Conservation (phyloP, 2,113 vertebrate species). For the Sapajus apella region DNA sequence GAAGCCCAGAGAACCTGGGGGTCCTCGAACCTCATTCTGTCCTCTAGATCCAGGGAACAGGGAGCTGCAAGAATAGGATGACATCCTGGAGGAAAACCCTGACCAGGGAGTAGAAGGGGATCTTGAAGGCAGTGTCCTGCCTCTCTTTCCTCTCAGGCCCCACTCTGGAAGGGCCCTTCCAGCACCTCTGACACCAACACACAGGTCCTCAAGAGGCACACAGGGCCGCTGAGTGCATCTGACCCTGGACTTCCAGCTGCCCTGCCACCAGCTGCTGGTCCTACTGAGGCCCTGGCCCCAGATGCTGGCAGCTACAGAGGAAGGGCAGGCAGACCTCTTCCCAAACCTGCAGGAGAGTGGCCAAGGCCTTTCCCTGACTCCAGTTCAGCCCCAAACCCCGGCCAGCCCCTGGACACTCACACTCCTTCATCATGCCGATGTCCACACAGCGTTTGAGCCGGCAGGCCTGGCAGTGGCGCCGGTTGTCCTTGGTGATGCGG, state of each 20-base stretch:
- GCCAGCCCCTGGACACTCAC: conserved; percentile 86
- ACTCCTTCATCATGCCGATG: conserved; percentile 99
- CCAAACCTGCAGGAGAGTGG: fast-evolving
- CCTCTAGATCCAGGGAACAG: not conserved
- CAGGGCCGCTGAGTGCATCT: not conserved
- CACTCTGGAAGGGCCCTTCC: not conserved
- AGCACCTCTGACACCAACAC: not conserved
- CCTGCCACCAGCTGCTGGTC: not conserved
- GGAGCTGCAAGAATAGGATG: not conserved
- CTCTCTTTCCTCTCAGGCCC: not conserved
- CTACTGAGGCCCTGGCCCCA: not conserved
- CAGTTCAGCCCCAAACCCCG: too few relatives aligned
- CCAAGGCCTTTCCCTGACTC: not conserved
- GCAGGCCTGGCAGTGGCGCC: conserved; percentile 97
- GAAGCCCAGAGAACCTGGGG: not conserved
- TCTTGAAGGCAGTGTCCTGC: not conserved
- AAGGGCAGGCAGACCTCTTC: not conserved
- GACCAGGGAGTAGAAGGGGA: too few relatives aligned
- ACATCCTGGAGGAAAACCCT: not conserved
- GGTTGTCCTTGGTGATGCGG: conserved; percentile 98
- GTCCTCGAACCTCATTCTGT: not conserved
- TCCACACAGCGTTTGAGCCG: conserved; percentile 96
- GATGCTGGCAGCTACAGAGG: too few relatives aligned
- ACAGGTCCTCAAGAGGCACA: not conserved
- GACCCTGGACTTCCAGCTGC: not conserved